Conservation (phyloP, 2,888 invertebrate genomes). For the Timema podura region DNA sequence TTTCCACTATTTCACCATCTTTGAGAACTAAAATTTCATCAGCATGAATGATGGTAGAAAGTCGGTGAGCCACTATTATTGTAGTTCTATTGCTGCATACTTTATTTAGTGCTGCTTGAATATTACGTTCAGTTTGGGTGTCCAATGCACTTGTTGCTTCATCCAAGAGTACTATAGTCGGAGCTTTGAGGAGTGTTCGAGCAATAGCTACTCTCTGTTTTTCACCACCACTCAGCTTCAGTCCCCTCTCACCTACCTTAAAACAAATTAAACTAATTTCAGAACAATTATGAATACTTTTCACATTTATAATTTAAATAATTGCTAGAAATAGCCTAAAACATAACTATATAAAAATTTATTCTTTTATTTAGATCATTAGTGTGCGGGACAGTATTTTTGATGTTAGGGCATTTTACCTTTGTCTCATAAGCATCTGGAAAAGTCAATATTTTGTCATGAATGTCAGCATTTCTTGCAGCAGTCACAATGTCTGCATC, state of each 20-base stretch:
- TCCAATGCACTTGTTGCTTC: conserved; percentile 95
- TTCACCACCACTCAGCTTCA: conserved; percentile 94
- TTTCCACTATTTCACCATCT: conserved; percentile 87
- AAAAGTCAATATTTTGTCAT: conserved; percentile 85
- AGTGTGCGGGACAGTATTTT: background rate
- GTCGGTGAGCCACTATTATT: conserved; percentile 87
- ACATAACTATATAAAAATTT: no score
- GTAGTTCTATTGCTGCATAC: conserved; percentile 87
- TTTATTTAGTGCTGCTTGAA: conserved; percentile 70
- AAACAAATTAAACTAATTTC: conserved; percentile 12
- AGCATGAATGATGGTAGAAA: conserved; percentile 92
- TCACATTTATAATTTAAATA: no score
- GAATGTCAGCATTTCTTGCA: conserved; percentile 90
- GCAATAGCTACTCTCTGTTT: conserved; percentile 98
- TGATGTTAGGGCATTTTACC: conserved; percentile 43
- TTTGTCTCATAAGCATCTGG: conserved; percentile 83
- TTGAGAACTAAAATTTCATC: conserved; percentile 90
- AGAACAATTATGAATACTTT: background rate
- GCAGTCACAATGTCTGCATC: conserved; percentile 83
- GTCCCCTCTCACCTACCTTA: conserved; percentile 89
- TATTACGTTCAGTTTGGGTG: conserved; percentile 90
- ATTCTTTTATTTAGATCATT: no score
- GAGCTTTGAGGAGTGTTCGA: conserved; percentile 87
- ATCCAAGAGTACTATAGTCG: conserved; percentile 84
- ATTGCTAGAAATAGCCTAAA: no score